Base-by-base conservation (phyloP, 2,113 vertebrate genomes). In the Apistogramma diplotaenia region DNA sequence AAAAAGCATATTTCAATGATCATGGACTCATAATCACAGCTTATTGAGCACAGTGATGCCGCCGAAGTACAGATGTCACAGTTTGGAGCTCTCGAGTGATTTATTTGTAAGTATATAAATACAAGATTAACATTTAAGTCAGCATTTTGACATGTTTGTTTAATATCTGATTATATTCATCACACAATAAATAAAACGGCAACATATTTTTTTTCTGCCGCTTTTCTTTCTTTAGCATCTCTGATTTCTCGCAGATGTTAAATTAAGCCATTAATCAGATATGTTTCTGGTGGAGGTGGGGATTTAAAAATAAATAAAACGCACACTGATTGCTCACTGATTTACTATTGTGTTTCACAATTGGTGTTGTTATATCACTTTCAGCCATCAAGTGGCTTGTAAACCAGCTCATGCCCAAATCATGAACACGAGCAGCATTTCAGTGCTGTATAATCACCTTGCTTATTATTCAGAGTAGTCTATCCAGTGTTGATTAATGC, bases 401-500 rank as follows among this genome's bases (percentile, higher is more conserved):
- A 88, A 89, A 78, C 78, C 76, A 73, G 77, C 78, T 89, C 83
- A 86, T 88, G 79, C 56, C 90, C 80, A 53, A 86, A 91, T 87
- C 80, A 82, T 11, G 46, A 87, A 73, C 55, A 12, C 72, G 81
- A 85, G 83, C 75, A 11, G 49, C 19, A 18, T 86, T 88, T 90
- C 78, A 89, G 83, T 78, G 80, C 65, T 72, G 78, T 33, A 85
- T 93, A 92, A 92, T 92, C 91, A 93, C 82, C 76, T 78, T 29
- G 55, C 81, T 90, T 90, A 88, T 88, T 92, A 89, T 93, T 93
- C 92, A 85, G 79, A 85, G 82, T 82, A 83, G 89, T 81, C 67
- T 56, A 86, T 83, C 85, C 54, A 77, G 72, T 89, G 85, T 85
- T 93, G 92, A 94, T 93, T 90, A 91, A 89, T 84, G 89, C 78